phyloP scores from a whole-genome alignment of 2,797 vertebrate species.

The Sebastiscus tertius region DNA sequence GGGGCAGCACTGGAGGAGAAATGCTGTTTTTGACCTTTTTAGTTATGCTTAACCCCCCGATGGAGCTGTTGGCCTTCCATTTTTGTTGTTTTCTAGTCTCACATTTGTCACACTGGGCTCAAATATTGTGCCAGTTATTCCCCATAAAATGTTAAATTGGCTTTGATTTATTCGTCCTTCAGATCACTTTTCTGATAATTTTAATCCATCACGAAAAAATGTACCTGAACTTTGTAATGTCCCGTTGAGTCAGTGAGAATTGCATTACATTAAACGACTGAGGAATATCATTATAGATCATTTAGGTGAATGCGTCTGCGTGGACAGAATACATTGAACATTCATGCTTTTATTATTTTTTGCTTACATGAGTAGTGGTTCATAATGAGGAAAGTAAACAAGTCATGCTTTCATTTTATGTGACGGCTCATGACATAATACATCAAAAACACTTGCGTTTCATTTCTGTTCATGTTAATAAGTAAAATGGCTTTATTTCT shows the following conservation, averaged over 20 bases:
- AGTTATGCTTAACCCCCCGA: neutral
- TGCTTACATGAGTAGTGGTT: constrained; percentile 15
- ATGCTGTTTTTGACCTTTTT: neutral
- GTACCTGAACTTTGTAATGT: neutral
- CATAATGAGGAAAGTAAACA: neutral
- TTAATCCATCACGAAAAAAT: neutral
- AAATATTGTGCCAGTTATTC: neutral
- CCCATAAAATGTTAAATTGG: neutral
- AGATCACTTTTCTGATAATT: neutral
- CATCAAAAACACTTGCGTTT: constrained; percentile 53
- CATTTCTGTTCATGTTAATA: constrained; percentile 62
- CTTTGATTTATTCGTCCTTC: neutral
- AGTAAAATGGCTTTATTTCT: constrained; percentile 74
- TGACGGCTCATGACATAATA: constrained; percentile 9
- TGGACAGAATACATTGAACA: constrained; percentile 5
- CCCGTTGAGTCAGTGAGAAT: neutral
- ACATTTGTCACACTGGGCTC: neutral
- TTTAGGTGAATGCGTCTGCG: neutral
- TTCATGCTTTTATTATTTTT: constrained; percentile 39
- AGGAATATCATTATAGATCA: neutral
- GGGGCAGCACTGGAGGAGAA: neutral
- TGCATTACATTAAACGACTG: neutral
- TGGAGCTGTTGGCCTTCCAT: neutral
- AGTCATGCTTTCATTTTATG: constrained; percentile 31
- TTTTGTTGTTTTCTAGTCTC: neutral